Percentiles rank a stretch among this genome's conserved stretches.
These are phyloP conservation scores for Nesoenas mayeri DNA, from an alignment of 2,113 vertebrate species.

Conservation along the genomic window DNA sequence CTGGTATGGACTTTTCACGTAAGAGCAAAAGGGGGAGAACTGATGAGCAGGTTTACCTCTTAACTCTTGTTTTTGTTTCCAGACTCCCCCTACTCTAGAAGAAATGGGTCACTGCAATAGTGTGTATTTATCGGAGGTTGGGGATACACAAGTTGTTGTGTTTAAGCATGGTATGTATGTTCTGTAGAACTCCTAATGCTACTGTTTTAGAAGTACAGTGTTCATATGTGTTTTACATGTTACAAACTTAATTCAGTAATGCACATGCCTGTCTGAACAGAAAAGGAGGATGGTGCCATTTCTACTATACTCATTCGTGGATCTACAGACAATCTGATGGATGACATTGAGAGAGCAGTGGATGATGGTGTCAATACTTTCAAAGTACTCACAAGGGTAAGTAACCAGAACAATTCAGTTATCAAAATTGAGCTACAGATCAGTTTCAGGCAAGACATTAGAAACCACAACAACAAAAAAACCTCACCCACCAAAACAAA, in stretches of 20 bases:
- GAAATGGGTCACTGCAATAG: conserved; percentile 92
- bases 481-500: background rate
- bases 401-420: conserved; percentile 7
- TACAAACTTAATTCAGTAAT: background rate
- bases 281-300: conserved; percentile 93
- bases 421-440: background rate
- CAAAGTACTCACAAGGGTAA: conserved; percentile 93
- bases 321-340: conserved; percentile 97
- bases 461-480: background rate
- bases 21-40: background rate
- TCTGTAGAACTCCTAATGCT: background rate
- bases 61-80: background rate
- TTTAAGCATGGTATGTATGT: conserved; percentile 92
- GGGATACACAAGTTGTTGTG: conserved; percentile 95
- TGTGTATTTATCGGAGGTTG: conserved; percentile 92
- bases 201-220: background rate
- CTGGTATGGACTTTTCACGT: conserved; percentile 78
- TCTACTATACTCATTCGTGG: conserved; percentile 94
- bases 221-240: background rate
- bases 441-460: background rate
- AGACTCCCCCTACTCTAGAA: conserved; percentile 91
- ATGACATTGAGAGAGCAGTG: conserved; percentile 94
- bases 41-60: background rate
- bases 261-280: conserved; percentile 62
- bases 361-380: conserved; percentile 98